These are phyloP conservation scores for Sardina pilchardus DNA, from an alignment of 2,113 vertebrate species.

Conservation along the genomic window DNA sequence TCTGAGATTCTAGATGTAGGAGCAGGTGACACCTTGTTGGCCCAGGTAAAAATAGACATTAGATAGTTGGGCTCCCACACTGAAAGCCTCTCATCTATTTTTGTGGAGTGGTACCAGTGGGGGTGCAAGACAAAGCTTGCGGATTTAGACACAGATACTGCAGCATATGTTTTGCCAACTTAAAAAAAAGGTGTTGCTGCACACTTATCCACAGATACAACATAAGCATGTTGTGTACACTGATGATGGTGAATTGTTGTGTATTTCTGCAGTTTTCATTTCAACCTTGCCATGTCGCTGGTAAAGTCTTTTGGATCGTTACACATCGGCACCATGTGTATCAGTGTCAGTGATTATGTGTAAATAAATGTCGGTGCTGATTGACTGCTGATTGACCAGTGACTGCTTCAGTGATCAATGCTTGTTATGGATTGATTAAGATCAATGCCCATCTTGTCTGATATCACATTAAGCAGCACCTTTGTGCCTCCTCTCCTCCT, in stretches of 20 bases:
- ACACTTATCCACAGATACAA: background rate
- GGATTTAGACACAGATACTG: background rate
- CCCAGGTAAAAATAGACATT: slow-evolving; percentile 12
- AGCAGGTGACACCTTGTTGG: background rate
- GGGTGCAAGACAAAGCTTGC: background rate
- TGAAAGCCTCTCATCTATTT: slow-evolving; percentile 5
- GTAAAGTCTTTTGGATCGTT: background rate
- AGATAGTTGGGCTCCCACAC: background rate
- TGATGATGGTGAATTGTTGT: no score
- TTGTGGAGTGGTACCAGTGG: background rate
- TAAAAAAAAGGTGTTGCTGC: background rate
- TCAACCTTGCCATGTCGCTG: no score
- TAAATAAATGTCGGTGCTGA: no score
- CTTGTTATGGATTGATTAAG: no score
- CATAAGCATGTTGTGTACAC: no score
- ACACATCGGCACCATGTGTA: background rate
- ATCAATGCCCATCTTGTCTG: background rate
- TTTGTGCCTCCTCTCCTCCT: slow-evolving; percentile 32
- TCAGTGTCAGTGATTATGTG: no score
- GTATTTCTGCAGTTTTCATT: no score
- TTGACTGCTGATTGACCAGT: no score
- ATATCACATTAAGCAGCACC: background rate
- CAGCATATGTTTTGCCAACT: background rate
- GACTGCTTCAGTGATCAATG: no score
- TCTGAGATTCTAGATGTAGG: background rate